Base-by-base conservation (phyloP, 2,888 invertebrate species). In the Callinectes sapidus region DNA sequence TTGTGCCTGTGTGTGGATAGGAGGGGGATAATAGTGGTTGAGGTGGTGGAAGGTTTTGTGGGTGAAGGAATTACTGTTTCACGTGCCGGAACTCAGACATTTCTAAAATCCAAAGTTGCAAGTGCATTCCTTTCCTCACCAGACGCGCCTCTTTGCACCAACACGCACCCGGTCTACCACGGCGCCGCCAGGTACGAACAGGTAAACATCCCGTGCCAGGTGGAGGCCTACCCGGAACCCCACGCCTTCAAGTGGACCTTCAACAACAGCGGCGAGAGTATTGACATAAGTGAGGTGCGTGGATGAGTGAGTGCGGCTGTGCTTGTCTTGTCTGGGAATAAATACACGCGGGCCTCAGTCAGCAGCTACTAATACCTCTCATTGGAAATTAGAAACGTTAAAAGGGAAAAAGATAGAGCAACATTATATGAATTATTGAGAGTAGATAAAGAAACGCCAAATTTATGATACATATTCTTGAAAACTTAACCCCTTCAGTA, bases 181-280 rank as follows among this genome's bases (percentile, higher is more conserved):
- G 81, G 81, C 16, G 81, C 81, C 14, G 81, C 81, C 81, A 81
- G 81, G 81, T 81, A 81, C 81, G 81, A 81, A 10, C 81, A 81
- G 81, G 81, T 81, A 16, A 81, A 81, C 81, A 81, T 81, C 35
- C 81, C 81, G 81, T 81, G 81, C 81, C 35, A 81, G 35, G 81
- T 81, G 35, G 81, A 81, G 81, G 32, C 81, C 1, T 81, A 81
- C 35, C 81, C 81, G 2, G 81, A 81, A 35, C 81, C 81, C 2
- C 35, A 81, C 35, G 81, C 81, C 81, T 81, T 81, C 35, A 32
- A 32, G 16, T 81, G 81, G 81, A 81, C 81, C 81, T 81, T 81
- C 81, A 81, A 81, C 81, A 81, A 81, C 81, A 81, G 81, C 81
- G 81, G 81, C 81, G 81, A 81, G 81, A 81, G 81, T 35, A 81